phyloP scores from a whole-genome alignment of 2,113 vertebrate species.

The Marmota flaviventris region DNA sequence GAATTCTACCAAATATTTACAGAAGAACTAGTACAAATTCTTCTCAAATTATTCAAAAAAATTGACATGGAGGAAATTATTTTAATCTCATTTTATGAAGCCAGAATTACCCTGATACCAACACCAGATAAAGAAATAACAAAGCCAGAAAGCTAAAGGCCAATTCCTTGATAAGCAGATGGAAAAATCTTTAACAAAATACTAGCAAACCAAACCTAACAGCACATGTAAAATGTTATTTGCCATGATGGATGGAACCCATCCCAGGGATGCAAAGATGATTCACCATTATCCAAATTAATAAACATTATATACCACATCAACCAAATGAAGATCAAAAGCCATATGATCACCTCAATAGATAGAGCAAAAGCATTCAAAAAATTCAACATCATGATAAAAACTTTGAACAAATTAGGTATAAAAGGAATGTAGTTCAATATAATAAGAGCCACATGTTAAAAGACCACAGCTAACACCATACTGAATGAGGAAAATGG shows the following conservation, averaged over 20 bases:
- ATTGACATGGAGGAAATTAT: too few species aligned
- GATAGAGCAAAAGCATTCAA: neutral
- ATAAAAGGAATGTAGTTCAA: neutral
- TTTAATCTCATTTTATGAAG: too few species aligned
- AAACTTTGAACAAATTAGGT: neutral
- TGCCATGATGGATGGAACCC: neutral
- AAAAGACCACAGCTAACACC: neutral
- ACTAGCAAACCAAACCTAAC: neutral
- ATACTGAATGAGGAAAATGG: neutral
- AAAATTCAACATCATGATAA: neutral
- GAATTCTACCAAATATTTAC: too few species aligned
- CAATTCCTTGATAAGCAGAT: neutral
- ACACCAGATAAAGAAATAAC: too few species aligned
- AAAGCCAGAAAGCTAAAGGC: neutral
- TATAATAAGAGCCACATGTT: neutral
- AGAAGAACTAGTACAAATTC: neutral
- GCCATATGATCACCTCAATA: neutral
- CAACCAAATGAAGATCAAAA: neutral
- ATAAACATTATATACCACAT: neutral
- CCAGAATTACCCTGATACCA: too few species aligned
- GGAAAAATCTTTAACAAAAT: neutral
- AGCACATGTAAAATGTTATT: neutral
- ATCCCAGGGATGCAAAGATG: neutral
- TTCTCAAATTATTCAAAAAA: too few species aligned
- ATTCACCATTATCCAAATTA: neutral